Evolutionary conservation across 2,797 vertebrate species (phyloP).

Genomic region (Ciconia nigra): DNA sequence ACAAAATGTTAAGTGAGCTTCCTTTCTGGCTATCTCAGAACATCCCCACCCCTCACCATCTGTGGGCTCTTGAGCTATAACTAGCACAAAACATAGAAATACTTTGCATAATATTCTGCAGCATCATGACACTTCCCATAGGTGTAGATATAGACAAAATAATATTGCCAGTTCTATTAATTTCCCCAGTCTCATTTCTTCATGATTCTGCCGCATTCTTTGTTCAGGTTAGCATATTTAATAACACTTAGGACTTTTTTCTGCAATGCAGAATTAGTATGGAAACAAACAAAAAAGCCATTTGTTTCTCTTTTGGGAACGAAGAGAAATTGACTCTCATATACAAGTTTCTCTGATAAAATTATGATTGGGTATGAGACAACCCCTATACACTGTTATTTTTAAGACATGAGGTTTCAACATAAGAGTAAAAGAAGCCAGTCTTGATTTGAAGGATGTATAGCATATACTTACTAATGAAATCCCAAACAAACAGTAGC

Average conservation of each 20-base stretch:
- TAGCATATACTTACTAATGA: neutral
- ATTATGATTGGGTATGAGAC: rapidly evolving
- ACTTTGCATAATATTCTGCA: neutral
- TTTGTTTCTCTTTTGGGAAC: neutral
- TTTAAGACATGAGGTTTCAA: neutral
- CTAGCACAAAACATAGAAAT: neutral
- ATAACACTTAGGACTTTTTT: neutral
- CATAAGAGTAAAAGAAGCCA: neutral
- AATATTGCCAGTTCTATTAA: neutral
- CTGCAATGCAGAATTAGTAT: neutral
- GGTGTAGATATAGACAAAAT: neutral
- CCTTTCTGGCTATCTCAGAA: neutral
- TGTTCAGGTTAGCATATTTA: neutral
- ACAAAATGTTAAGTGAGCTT: neutral
- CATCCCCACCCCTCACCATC: neutral
- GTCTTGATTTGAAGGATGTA: neutral
- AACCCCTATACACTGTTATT: neutral
- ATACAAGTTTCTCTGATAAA: neutral
- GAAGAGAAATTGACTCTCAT: neutral
- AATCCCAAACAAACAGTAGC: neutral
- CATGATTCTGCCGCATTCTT: rapidly evolving
- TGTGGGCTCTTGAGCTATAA: neutral
- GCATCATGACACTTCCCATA: neutral
- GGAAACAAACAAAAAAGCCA: neutral
- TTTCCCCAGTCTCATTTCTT: neutral